phyloP scores from a whole-genome alignment of 1,140 invertebrate genomes.

The Drosophila guanche region DNA sequence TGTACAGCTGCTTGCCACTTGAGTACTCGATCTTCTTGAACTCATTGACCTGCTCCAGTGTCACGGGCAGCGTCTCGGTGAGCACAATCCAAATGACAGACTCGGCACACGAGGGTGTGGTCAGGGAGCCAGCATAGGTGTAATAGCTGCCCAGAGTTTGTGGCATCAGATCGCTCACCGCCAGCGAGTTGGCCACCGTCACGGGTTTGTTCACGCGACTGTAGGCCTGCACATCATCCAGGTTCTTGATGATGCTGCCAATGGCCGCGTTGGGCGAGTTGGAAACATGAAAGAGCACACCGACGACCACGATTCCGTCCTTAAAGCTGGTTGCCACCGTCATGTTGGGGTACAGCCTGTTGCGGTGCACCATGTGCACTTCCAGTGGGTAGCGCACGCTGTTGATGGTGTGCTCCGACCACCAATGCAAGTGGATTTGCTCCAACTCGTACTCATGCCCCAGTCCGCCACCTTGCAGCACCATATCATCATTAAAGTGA shows the following conservation, averaged over 20 bases:
- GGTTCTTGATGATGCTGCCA: constrained; percentile 64
- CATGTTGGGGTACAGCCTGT: constrained; percentile 85
- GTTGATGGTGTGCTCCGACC: constrained; percentile 90
- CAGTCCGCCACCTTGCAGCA: constrained; percentile 84
- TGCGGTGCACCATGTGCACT: constrained; percentile 89
- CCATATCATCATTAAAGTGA: constrained; percentile 77
- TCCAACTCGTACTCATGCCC: constrained; percentile 85
- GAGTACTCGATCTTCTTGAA: constrained; percentile 83
- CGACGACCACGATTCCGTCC: constrained; percentile 89
- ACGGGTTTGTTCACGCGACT: constrained; percentile 84
- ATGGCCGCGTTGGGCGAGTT: constrained; percentile 61
- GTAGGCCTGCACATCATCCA: constrained; percentile 71
- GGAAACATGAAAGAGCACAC: constrained; percentile 88
- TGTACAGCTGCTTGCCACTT: constrained; percentile 72
- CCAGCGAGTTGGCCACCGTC: constrained; percentile 82
- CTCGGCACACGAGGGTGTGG: constrained; percentile 90
- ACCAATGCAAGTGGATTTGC: constrained; percentile 92
- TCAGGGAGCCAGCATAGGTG: constrained; percentile 89
- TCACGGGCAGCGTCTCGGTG: constrained; percentile 86
- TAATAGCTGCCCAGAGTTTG: constrained; percentile 85
- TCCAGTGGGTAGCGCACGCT: constrained; percentile 86
- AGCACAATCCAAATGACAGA: constrained; percentile 90
- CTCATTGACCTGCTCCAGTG: constrained; percentile 84
- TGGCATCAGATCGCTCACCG: constrained; percentile 85
- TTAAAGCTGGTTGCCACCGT: constrained; percentile 85